These are phyloP conservation scores for Orchesella cincta DNA, from an alignment of 1,140 invertebrate genomes.

Conservation along the genomic window DNA sequence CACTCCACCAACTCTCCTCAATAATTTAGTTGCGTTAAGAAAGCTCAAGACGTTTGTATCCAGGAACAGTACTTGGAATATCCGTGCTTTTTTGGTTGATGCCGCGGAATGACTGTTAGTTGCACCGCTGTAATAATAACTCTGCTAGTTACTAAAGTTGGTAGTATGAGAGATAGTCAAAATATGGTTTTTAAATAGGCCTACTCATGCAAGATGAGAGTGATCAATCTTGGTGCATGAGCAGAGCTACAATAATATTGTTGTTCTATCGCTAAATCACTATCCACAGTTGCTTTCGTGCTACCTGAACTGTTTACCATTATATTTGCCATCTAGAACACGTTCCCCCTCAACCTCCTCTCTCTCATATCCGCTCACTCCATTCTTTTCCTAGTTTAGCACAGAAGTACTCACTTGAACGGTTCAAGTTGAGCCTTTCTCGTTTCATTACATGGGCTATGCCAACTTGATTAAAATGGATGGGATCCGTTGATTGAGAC, in stretches of 20 bases:
- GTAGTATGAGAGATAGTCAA: not conserved
- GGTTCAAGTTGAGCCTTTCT: too few species aligned
- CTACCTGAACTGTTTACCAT: not conserved
- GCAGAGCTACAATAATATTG: not conserved
- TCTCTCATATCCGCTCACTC: not conserved
- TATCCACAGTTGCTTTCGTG: not conserved
- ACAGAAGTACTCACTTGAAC: not conserved
- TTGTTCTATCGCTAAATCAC: not conserved
- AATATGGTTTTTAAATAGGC: slow-evolving; percentile 19
- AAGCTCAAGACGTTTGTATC: not conserved
- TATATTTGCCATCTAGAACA: not conserved
- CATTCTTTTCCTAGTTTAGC: not conserved
- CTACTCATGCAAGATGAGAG: slow-evolving; percentile 10
- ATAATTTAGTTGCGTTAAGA: slow-evolving; percentile 9
- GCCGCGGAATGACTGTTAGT: too few species aligned
- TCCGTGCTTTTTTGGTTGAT: too few species aligned
- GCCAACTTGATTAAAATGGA: slow-evolving; percentile 8
- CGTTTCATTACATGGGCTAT: not conserved
- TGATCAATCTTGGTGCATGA: slow-evolving; percentile 4
- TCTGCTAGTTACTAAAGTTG: too few species aligned
- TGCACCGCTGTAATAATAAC: too few species aligned
- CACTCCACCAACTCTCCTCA: slow-evolving; percentile 16
- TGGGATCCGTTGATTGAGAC: not conserved
- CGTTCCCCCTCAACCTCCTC: not conserved
- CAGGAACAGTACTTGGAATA: not conserved